phyloP scores from a whole-genome alignment of 2,113 vertebrate species.

The Sigmodon hispidus region DNA sequence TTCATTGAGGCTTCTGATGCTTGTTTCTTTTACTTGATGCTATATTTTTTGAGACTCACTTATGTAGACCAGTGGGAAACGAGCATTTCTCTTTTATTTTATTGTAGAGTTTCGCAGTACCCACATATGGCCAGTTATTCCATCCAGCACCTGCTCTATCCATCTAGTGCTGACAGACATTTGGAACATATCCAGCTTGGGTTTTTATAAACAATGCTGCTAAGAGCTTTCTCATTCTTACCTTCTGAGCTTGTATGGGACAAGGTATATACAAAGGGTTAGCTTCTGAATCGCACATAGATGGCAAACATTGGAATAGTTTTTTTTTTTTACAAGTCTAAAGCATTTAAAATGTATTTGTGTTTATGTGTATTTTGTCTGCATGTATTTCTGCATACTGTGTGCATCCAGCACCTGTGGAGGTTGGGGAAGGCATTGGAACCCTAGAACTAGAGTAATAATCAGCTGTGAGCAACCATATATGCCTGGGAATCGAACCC shows the following conservation, averaged over 20 bases:
- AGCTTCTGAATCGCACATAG: no score
- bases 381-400: background rate
- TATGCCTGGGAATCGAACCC: background rate
- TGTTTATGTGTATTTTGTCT: background rate
- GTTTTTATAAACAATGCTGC: background rate
- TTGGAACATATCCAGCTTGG: background rate
- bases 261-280: fast-evolving
- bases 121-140: background rate
- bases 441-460: background rate
- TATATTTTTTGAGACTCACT: background rate
- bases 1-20: constrained; percentile 9
- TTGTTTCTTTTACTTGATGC: background rate
- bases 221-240: background rate
- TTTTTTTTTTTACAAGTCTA: no score
- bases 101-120: fast-evolving
- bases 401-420: background rate
- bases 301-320: background rate
- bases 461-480: background rate
- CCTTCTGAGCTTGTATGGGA: background rate
- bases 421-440: background rate
- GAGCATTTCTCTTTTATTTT: background rate
- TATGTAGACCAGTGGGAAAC: background rate
- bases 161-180: background rate
- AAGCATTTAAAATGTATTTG: background rate
- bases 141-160: background rate